Evolutionary conservation across 1,140 invertebrate species (phyloP), one percentile per base, ranked within the genome.

Genomic region (Solenopsis invicta): DNA sequence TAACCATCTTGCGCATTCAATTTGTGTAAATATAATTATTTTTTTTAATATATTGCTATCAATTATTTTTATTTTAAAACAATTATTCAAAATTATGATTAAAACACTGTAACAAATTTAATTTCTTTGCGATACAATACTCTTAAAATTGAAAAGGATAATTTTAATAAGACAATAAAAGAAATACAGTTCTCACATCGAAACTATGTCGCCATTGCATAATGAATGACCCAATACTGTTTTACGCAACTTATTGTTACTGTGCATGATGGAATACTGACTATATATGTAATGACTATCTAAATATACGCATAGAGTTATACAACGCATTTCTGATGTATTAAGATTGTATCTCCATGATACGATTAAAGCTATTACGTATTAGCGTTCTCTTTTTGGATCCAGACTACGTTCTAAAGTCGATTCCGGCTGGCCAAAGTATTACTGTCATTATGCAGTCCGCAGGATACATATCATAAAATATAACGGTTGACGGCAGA

Each of bases 241-340:
- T 87, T 87, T 87, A 85, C 54, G 86, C 81, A 87, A 87, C 72
- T 59, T 75, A 90, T 90, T 90, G 89, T 90, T 89, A 54, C 85
- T 74, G 69, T 10, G 18, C 48, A 24, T 61, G 59, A 85, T 61
- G 50, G 86, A 81, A 74, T 71, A 62, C 12, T 10, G 59, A 9
- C 48, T 56, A 45, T 71, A 71, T 24, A 71, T 18, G 67, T 80
- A 67, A 69, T 69, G 66, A 29, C 66, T 78, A 77, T 64, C 86
- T 75, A 61, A 69, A 71, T 85, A 75, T 77, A 64, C 21, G 61
- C 24, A 21, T 61, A 78, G 72, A 41, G 61, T 85, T 87, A 84
- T 87, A 87, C 80, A 87, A 87, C 37, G 56, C 75, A 87, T 52
- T 69, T 29, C 48, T 61, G 76, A 84, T 69, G 62, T 77, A 48